phyloP scores from a whole-genome alignment of 92 coral and sea anemone genomes.

The Diadumene lineata region DNA sequence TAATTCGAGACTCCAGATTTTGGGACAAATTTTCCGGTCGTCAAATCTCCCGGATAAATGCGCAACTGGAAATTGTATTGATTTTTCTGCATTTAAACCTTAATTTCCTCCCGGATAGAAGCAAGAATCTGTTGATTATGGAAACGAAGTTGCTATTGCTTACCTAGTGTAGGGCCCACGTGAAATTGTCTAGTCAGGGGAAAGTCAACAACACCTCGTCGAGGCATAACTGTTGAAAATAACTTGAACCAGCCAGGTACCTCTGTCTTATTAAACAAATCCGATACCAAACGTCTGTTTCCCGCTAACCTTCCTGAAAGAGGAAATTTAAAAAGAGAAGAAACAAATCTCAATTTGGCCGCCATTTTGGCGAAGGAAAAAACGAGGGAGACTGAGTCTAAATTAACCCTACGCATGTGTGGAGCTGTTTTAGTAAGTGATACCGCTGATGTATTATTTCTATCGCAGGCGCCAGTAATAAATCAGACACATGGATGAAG shows the following conservation, averaged over 20 bases:
- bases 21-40: too few relatives aligned
- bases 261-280: neutral
- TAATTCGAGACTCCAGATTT: too few relatives aligned
- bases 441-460: neutral
- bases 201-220: neutral
- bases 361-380: slow-evolving; percentile 29
- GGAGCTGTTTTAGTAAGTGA: neutral
- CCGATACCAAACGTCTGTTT: neutral
- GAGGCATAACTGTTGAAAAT: neutral
- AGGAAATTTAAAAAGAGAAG: neutral
- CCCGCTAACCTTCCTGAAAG: neutral
- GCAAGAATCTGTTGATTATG: too few relatives aligned
- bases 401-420: neutral
- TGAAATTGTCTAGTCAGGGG: slow-evolving; percentile 1
- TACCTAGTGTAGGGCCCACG: slow-evolving; percentile 11
- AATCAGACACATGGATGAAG: slow-evolving; percentile 12
- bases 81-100: too few relatives aligned
- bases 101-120: too few relatives aligned
- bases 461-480: slow-evolving; percentile 1
- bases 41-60: too few relatives aligned
- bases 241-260: neutral
- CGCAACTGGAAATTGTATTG: too few relatives aligned
- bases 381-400: slow-evolving; percentile 4
- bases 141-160: neutral
- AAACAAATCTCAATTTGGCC: slow-evolving; percentile 16